Percentiles rank a stretch among this genome's conserved stretches.
phyloP scores from a whole-genome alignment of 1,140 invertebrate genomes.

The Reticulitermes speratus region DNA sequence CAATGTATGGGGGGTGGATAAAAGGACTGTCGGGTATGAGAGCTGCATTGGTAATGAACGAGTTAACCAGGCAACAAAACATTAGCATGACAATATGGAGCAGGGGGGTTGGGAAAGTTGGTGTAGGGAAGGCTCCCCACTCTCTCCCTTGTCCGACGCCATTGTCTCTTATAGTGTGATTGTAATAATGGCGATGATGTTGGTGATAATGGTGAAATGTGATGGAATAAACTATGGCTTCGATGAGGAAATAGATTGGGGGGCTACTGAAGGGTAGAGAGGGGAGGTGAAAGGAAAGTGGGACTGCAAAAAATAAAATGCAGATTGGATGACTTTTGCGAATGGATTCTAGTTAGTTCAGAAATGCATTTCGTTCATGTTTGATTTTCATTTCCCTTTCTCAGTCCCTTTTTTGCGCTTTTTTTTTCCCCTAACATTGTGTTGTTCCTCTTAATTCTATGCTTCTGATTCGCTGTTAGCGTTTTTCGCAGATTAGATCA shows the following conservation, averaged over 20 bases:
- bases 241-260: background rate
- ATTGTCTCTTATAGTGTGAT: background rate
- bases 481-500: background rate
- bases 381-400: background rate
- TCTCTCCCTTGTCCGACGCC: background rate
- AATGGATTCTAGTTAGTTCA: background rate
- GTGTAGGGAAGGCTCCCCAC: no score
- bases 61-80: constrained; percentile 18
- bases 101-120: background rate
- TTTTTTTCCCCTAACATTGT: background rate
- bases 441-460: background rate
- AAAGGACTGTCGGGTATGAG: background rate
- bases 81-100: constrained; percentile 16
- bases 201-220: constrained; percentile 1
- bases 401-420: background rate
- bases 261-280: background rate
- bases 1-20: background rate
- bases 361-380: constrained; percentile 15
- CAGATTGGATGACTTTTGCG: constrained; percentile 9
- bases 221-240: background rate
- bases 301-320: background rate
- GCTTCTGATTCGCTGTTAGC: background rate
- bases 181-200: background rate
- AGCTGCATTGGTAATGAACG: constrained; percentile 1
- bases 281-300: background rate